phyloP scores from a whole-genome alignment of 2,113 vertebrate species.

The Cyanistes caeruleus region DNA sequence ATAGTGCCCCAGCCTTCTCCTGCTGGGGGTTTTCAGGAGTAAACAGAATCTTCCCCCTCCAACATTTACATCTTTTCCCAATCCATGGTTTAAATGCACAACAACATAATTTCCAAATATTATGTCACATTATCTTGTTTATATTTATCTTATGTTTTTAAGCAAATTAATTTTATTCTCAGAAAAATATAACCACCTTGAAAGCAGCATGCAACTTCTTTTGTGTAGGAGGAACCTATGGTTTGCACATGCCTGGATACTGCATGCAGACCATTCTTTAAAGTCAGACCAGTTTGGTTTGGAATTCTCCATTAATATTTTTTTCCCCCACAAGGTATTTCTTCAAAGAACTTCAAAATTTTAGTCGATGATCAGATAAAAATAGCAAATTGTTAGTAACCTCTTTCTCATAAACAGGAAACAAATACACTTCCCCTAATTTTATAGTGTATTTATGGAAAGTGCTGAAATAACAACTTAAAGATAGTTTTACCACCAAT shows the following conservation, averaged over 20 bases:
- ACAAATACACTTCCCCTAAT: background rate
- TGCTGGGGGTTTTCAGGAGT: background rate
- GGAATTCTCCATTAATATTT: background rate
- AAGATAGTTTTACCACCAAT: background rate
- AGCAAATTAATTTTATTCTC: background rate
- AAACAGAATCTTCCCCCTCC: background rate
- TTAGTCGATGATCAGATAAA: background rate
- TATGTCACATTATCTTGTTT: background rate
- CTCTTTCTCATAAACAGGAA: background rate
- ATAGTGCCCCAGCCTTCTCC: background rate
- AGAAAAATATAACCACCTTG: background rate
- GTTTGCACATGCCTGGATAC: background rate
- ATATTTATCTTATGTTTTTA: background rate
- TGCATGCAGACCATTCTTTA: background rate
- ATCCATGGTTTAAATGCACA: background rate
- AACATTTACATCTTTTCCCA: background rate
- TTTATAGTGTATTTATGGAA: background rate
- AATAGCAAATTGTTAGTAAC: background rate
- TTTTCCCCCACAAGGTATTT: background rate
- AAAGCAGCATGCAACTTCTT: background rate
- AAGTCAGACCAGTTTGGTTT: background rate
- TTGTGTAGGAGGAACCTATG: background rate
- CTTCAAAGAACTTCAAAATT: background rate
- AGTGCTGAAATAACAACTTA: background rate
- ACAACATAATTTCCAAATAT: background rate